Base-by-base conservation (phyloP, 2,888 invertebrate species). In the Ditula angustiorana region DNA sequence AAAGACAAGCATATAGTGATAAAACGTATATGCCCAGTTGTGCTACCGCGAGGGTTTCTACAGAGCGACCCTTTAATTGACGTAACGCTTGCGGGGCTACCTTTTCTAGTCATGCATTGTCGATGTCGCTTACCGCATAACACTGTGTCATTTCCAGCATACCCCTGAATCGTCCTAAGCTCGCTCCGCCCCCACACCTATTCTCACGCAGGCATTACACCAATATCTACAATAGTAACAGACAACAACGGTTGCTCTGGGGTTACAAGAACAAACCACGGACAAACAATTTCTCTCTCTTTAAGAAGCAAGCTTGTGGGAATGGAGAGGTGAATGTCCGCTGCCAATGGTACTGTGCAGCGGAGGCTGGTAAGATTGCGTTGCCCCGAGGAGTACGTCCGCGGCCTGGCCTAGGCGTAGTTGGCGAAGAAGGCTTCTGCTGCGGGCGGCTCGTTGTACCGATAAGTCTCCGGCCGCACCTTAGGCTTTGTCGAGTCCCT, bases 371-470 rank as follows among this genome's bases (percentile, higher is more conserved):
- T 26, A n/a, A n/a, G 26, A 26, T 7, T 26, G 26, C 7, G 3
- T 3, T 26, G 21, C 11, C 23, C n/a, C 11, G 23, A 46, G 46
- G 46, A 23, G n/a, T 11, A n/a, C 19, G 26, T 16, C 49, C 8
- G 19, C 50, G 37, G 28, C 19, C 11, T 44, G 10, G 30, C 30
- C 77, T 72, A 85, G 61, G 83, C 76, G 73, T 83, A 87, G 71
- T 75, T 85, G 0, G 83, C 79, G 71, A 87, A 87, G 73, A 84
- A 88, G 0, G 77, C 77, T 16, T 86, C 83, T 0, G 73, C 72
- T 23, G 73, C 77, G 0, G 75, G 64, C 8, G 73, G 72, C 55
- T 82, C 81, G 23, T 86, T 82, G 71, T 80, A 85, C 10, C 85
- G 74, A 73, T 84, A 83, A 8, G 80, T 76, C 71, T 56, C 71